These are phyloP conservation scores for Cryptotis parvus DNA, from an alignment of 2,113 vertebrate genomes.

Conservation along the genomic window DNA sequence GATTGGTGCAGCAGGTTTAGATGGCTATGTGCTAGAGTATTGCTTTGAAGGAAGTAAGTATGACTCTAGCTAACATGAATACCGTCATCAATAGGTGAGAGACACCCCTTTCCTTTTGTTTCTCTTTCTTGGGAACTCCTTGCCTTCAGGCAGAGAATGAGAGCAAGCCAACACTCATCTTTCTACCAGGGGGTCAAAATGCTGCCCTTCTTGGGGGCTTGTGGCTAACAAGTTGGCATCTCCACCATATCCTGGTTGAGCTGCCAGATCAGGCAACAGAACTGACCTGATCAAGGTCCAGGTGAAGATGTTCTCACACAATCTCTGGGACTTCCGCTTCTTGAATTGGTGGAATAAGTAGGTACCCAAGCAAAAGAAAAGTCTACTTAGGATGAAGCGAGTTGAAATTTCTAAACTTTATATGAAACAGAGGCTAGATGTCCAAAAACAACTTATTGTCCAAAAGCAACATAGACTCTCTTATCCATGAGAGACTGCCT, in stretches of 20 bases:
- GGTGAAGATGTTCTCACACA: not conserved
- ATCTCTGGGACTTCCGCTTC: not conserved
- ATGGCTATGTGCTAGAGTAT: conserved; percentile 97
- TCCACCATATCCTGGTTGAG: not conserved
- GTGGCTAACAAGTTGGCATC: conserved; percentile 24
- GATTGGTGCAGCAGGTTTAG: conserved; percentile 96
- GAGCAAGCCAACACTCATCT: conserved; percentile 41
- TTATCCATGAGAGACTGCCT: not conserved
- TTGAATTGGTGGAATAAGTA: not conserved
- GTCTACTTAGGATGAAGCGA: not conserved
- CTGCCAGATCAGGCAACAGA: not conserved
- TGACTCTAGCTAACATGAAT: not conserved
- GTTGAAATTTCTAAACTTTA: not conserved
- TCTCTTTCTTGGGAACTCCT: conserved; percentile 24
- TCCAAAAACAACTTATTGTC: not conserved
- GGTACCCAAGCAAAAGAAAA: not conserved
- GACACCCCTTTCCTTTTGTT: conserved; percentile 55
- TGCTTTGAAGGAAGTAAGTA: conserved; percentile 98
- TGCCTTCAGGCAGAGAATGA: conserved; percentile 58
- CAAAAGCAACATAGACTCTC: not conserved
- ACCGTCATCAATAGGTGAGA: conserved; percentile 71
- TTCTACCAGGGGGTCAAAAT: conserved; percentile 12
- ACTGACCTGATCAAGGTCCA: not conserved
- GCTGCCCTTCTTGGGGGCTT: conserved; percentile 47
- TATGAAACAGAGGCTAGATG: not conserved